Conservation (phyloP, 2,888 invertebrate species). For the Keiferia lycopersicella region DNA sequence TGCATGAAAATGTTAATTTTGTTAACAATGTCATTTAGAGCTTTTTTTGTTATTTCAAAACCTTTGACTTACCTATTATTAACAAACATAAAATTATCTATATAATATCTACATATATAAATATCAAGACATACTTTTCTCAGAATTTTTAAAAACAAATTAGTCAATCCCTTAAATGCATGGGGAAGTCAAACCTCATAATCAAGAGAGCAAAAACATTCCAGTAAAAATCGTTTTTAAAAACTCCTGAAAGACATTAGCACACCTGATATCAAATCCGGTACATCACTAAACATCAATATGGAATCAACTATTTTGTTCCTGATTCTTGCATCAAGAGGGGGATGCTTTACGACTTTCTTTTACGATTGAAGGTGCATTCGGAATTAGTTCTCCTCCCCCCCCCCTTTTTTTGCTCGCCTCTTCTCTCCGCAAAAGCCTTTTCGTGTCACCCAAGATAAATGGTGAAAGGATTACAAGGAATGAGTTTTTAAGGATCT, state of each 20-base stretch:
- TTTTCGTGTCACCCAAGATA: conserved; percentile 76
- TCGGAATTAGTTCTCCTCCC: conserved; percentile 75
- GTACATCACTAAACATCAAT: conserved; percentile 48
- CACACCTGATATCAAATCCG: too few relatives aligned
- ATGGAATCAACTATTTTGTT: conserved; percentile 81
- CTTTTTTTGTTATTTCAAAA: background rate
- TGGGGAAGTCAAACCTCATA: too few relatives aligned
- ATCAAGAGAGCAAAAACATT: too few relatives aligned
- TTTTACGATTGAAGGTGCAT: conserved; percentile 82
- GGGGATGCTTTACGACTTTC: conserved; percentile 79
- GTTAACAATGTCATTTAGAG: background rate
- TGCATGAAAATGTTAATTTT: background rate
- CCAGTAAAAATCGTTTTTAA: too few relatives aligned
- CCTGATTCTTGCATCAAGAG: conserved; percentile 76
- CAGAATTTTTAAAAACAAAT: too few relatives aligned
- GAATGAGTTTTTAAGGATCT: conserved; percentile 47
- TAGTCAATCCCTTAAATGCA: too few relatives aligned
- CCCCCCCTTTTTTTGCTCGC: conserved; percentile 31
- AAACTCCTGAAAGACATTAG: too few relatives aligned
- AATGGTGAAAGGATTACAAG: conserved; percentile 78
- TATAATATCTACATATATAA: too few relatives aligned
- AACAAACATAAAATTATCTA: too few relatives aligned
- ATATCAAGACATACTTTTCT: too few relatives aligned
- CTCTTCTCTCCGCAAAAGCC: conserved; percentile 62
- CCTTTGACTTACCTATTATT: too few relatives aligned